A percentile compares a stretch with the other conserved stretches of the same genome.
These are phyloP conservation scores for Eutrigla gurnardus DNA, from an alignment of 2,797 vertebrate species.

Conservation along the genomic window DNA sequence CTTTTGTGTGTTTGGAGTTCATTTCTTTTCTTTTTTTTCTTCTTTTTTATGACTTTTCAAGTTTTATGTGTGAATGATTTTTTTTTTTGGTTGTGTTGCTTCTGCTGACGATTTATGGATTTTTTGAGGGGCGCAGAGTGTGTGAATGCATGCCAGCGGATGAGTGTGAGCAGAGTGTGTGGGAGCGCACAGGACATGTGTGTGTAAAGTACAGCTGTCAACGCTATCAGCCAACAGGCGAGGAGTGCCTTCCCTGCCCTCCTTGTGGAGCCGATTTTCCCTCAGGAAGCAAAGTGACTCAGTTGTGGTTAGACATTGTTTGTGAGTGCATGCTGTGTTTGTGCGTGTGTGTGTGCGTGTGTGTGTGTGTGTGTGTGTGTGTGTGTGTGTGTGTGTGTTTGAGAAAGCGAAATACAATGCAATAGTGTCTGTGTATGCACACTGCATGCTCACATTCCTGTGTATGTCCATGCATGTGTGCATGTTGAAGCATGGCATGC, in stretches of 20 bases:
- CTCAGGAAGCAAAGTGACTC: conserved; percentile 83
- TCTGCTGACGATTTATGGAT: conserved; percentile 24
- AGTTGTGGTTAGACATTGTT: conserved; percentile 82
- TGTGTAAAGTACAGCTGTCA: conserved; percentile 66
- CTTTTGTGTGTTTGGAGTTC: conserved; percentile 13
- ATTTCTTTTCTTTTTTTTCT: neutral
- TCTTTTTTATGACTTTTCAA: neutral
- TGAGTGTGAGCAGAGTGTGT: conserved; percentile 57
- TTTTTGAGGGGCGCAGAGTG: neutral
- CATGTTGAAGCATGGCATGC: conserved; percentile 37
- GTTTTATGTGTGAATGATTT: conserved; percentile 21
- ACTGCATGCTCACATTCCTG: conserved; percentile 39
- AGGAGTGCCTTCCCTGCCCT: conserved; percentile 71
- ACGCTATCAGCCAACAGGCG: conserved; percentile 61
- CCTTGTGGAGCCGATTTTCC: conserved; percentile 75
- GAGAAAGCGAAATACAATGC: conserved; percentile 12
- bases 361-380: conserved; percentile 32
- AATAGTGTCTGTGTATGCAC: conserved; percentile 7
- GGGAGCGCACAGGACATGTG: conserved; percentile 51
- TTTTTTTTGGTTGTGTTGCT: conserved; percentile 34
- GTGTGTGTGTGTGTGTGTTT: conserved; percentile 32
- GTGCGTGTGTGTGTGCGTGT: conserved; percentile 31
- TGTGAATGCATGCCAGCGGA: conserved; percentile 26
- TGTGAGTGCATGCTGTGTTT: conserved; percentile 54
- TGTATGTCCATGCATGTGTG: conserved; percentile 20